Conservation (phyloP, 2,888 invertebrate species). For the Chromoteleia sp. region DNA sequence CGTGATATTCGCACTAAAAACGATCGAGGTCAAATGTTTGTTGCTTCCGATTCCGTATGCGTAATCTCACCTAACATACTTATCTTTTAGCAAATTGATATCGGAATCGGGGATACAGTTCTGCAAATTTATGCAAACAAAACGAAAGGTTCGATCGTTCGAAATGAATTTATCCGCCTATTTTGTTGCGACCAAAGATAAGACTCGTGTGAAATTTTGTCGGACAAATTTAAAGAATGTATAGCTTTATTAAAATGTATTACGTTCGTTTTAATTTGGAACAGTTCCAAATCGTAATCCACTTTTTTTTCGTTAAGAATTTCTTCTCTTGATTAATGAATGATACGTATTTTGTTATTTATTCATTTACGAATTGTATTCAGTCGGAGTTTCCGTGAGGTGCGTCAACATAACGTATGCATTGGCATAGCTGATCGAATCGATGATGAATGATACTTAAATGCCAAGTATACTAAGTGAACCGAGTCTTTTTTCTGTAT, state of each 20-base stretch:
- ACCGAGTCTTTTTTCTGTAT: slow-evolving; percentile 21
- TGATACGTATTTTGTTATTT: not conserved
- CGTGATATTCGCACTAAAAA: slow-evolving; percentile 78
- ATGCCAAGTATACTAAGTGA: slow-evolving; percentile 50
- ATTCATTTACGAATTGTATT: slow-evolving; percentile 22
- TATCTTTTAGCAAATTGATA: slow-evolving; percentile 42
- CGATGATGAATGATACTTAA: slow-evolving; percentile 65
- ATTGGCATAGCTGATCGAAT: slow-evolving; percentile 46
- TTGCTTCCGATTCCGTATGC: slow-evolving; percentile 64
- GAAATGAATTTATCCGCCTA: no score
- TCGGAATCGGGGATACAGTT: not conserved
- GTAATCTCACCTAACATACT: slow-evolving; percentile 55
- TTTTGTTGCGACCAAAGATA: no score
- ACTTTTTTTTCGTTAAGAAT: not conserved
- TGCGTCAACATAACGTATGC: slow-evolving; percentile 12
- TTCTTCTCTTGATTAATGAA: slow-evolving; percentile 31
- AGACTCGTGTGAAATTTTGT: no score
- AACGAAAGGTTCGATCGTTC: no score
- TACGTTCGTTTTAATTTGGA: not conserved
- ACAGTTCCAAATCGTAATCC: not conserved
- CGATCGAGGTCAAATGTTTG: slow-evolving; percentile 82
- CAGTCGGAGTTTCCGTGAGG: slow-evolving; percentile 19
- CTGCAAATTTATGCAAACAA: no score
- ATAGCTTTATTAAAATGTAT: not conserved
- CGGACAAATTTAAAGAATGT: no score